These are phyloP conservation scores for Papilio dardanus DNA, from an alignment of 1,140 invertebrate species.

Conservation along the genomic window DNA sequence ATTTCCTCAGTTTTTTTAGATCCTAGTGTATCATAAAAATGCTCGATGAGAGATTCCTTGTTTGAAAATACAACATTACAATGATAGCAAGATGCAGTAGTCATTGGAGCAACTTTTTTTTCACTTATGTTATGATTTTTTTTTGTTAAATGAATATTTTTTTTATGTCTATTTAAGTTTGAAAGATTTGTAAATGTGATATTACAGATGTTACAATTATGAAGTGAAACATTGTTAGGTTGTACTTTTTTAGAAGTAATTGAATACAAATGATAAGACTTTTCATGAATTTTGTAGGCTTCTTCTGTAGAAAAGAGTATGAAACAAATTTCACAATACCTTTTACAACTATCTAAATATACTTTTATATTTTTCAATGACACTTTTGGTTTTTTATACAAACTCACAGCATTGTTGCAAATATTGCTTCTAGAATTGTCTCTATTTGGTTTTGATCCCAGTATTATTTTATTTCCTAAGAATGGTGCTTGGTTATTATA, in stretches of 20 bases:
- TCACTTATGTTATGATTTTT: conserved; percentile 3
- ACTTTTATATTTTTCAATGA: conserved; percentile 44
- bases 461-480: conserved; percentile 41
- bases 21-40: conserved; percentile 60
- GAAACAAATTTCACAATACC: conserved; percentile 55
- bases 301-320: conserved; percentile 54
- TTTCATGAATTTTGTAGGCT: conserved; percentile 45
- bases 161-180: conserved; percentile 39
- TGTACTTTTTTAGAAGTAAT: neutral
- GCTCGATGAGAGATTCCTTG: conserved; percentile 59
- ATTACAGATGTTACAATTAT: conserved; percentile 45
- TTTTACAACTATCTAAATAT: conserved; percentile 47
- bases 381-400: conserved; percentile 44
- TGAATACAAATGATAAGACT: conserved; percentile 37
- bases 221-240: neutral
- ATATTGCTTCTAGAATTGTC: conserved; percentile 20
- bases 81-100: conserved; percentile 55
- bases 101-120: too few species aligned
- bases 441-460: conserved; percentile 49
- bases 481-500: neutral
- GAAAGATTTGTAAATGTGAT: conserved; percentile 1
- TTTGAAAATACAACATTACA: conserved; percentile 55
- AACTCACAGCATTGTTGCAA: conserved; percentile 36
- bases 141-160: conserved; percentile 31
- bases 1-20: conserved; percentile 40